A percentile compares a stretch with the other conserved stretches of the same genome.
Evolutionary conservation across 35 echinoderm and acorn worm genomes (phyloP).

Genomic region (Apostichopus californicus): DNA sequence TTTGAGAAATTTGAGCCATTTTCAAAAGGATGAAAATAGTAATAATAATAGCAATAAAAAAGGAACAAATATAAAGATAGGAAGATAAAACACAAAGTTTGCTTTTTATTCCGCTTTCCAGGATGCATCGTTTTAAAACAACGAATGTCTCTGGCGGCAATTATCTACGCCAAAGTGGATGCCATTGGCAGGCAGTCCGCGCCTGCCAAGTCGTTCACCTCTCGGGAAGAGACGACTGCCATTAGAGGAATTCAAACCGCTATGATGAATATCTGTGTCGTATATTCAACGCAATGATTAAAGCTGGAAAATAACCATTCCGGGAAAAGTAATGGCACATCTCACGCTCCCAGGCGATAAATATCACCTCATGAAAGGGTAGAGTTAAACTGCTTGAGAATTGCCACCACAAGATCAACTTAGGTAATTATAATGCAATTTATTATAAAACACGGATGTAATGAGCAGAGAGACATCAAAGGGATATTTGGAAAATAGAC

Average conservation of each 20-base stretch:
- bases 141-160: neutral
- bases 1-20: neutral
- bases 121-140: neutral
- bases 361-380: neutral
- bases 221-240: neutral
- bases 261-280: conserved; percentile 4
- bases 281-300: conserved; percentile 18
- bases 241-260: neutral
- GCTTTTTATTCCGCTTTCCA: neutral
- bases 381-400: neutral
- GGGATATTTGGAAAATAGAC: neutral
- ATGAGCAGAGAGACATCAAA: neutral
- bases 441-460: neutral
- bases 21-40: neutral
- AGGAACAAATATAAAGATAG: too few relatives aligned
- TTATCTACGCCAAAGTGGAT: neutral
- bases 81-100: neutral
- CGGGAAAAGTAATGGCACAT: conserved; percentile 11
- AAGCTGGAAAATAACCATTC: neutral
- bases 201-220: conserved; percentile 32
- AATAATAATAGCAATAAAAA: neutral
- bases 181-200: neutral
- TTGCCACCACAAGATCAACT: neutral
- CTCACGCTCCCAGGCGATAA: neutral
- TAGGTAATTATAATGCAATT: conserved; percentile 3